Evolutionary conservation across 2,888 invertebrate species (phyloP).

Genomic region (Troides oblongomaculatus): DNA sequence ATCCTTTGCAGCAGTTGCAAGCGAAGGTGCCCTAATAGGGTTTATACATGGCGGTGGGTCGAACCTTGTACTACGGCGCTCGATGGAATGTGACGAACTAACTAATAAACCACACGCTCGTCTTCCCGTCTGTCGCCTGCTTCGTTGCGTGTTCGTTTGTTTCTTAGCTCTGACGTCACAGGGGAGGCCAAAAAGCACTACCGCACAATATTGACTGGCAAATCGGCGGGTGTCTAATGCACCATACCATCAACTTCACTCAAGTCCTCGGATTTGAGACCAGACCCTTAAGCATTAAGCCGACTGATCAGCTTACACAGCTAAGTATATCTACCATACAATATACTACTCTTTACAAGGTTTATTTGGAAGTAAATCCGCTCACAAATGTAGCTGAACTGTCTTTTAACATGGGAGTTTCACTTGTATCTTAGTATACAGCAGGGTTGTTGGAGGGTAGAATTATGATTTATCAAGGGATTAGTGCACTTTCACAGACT

Average conservation of each 20-base stretch:
- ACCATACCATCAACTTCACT: constrained; percentile 33
- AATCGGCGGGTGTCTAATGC: constrained; percentile 38
- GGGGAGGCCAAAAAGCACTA: constrained; percentile 31
- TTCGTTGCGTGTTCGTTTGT: constrained; percentile 4
- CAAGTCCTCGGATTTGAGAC: constrained; percentile 25
- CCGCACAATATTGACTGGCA: constrained; percentile 38
- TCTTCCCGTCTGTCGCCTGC: constrained; percentile 16
- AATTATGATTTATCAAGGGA: constrained; percentile 21
- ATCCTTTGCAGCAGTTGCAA: constrained; percentile 17
- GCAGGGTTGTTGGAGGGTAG: constrained; percentile 21
- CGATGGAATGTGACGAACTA: constrained; percentile 42
- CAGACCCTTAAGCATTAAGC: constrained; percentile 27
- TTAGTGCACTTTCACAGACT: constrained; percentile 62
- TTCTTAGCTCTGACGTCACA: constrained; percentile 27
- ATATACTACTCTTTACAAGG: constrained; percentile 24
- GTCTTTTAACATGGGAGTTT: constrained; percentile 8
- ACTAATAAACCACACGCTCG: constrained; percentile 22
- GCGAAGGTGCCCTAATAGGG: constrained; percentile 4
- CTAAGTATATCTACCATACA: constrained; percentile 25
- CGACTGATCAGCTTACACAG: constrained; percentile 26
- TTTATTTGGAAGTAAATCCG: constrained; percentile 19
- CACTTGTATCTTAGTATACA: constrained; percentile 23
- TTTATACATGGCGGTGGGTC: constrained; percentile 30
- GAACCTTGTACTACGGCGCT: constrained; percentile 37
- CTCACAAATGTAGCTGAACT: constrained; percentile 19